These are phyloP conservation scores for Campopleginae sp. DNA, from an alignment of 2,888 invertebrate species.

Conservation along the genomic window DNA sequence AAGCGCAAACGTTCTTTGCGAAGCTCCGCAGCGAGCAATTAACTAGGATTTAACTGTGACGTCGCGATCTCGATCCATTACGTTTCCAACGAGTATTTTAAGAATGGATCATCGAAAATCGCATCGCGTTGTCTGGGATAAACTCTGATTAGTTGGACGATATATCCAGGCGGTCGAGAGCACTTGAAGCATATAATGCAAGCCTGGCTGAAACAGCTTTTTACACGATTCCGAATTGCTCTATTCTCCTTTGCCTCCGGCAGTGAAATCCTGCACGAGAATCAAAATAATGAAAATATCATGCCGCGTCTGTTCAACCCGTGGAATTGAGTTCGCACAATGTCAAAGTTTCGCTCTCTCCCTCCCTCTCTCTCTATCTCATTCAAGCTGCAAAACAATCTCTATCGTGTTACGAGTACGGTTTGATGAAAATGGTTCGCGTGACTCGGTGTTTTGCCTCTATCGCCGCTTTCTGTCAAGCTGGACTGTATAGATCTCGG, in stretches of 20 bases:
- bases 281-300: conserved; percentile 9
- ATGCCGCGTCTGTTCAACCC: not conserved
- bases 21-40: not conserved
- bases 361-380: too few species aligned
- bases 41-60: not conserved
- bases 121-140: not conserved
- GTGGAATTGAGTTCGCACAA: not conserved
- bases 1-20: not conserved
- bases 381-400: conserved; percentile 42
- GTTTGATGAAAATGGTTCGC: conserved; percentile 45
- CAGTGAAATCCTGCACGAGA: not conserved
- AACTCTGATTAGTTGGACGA: not conserved
- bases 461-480: conserved; percentile 51
- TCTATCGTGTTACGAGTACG: conserved; percentile 35
- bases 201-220: not conserved
- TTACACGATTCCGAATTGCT: not conserved
- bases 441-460: conserved; percentile 51
- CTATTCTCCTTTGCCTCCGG: not conserved
- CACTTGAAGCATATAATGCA: not conserved
- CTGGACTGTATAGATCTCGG: not conserved
- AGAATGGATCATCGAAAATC: not conserved
- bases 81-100: not conserved
- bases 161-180: not conserved
- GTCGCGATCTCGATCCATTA: not conserved
- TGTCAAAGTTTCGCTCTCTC: conserved; percentile 25